Conservation (phyloP, 2,888 invertebrate species). For the Leptura quadrifasciata region DNA sequence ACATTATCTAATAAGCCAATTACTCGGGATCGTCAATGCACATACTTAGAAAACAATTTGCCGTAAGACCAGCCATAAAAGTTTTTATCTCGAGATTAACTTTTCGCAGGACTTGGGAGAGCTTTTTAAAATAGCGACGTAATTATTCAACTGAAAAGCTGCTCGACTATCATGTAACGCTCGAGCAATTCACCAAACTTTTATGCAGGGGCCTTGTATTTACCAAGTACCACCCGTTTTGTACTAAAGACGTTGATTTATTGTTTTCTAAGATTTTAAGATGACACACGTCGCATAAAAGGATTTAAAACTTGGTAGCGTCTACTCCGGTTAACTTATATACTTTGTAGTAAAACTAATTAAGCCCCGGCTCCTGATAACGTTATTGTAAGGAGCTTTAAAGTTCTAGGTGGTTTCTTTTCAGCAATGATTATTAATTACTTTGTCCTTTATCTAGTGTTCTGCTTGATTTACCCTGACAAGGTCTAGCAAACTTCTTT, state of each 20-base stretch:
- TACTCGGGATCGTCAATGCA: slow-evolving; percentile 15
- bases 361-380: slow-evolving; percentile 31
- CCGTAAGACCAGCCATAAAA: slow-evolving; percentile 53
- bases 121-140: slow-evolving; percentile 39
- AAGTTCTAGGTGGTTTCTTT: slow-evolving; percentile 25
- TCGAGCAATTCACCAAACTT: slow-evolving; percentile 20
- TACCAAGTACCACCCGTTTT: slow-evolving; percentile 13
- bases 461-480: slow-evolving; percentile 25
- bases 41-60: slow-evolving; percentile 55
- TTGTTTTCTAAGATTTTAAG: slow-evolving; percentile 54
- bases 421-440: slow-evolving; percentile 36
- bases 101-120: slow-evolving; percentile 50
- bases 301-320: slow-evolving; percentile 53
- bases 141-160: slow-evolving; percentile 56
- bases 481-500: slow-evolving; percentile 21
- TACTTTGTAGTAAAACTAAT: slow-evolving; percentile 32
- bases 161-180: slow-evolving; percentile 34
- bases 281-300: slow-evolving; percentile 56
- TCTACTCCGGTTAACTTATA: slow-evolving; percentile 22
- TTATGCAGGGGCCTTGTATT: not conserved
- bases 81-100: slow-evolving; percentile 56
- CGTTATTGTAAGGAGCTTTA: slow-evolving; percentile 35
- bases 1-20: slow-evolving; percentile 17
- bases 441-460: slow-evolving; percentile 23
- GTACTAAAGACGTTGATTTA: slow-evolving; percentile 48